Base-by-base conservation (phyloP, 2,113 vertebrate genomes). In the Labrus mixtus region DNA sequence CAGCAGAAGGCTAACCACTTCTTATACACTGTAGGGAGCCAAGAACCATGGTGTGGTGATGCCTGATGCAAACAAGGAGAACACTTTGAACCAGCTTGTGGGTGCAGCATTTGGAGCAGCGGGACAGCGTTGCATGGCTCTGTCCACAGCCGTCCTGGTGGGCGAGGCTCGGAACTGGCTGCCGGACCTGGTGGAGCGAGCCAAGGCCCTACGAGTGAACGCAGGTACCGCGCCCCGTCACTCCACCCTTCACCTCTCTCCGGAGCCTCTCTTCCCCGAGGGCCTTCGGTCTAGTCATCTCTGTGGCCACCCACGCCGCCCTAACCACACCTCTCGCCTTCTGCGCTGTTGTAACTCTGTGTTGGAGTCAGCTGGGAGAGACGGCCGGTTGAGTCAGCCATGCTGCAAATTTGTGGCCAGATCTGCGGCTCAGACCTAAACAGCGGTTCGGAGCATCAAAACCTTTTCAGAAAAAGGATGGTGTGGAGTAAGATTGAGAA, bases 31-130 rank as follows among this genome's bases (percentile, higher is more conserved):
- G 10, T 78, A 98, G 98, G 98, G 98, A 86, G 97, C 97, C 60
- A 99, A 99, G 95, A 99, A 99, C 92, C 98, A 98, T 50, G 98
- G 98, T 67, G 98, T 98, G 69, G 95, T 99, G 87, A 98, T 98
- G 98, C 97, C 97, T 4, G 98, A 99, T 91, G 97, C 98, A 87
- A 99, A 97, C 90, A 99, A 98, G 84, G 97, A 98, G 93, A 99
- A 97, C 92, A 98, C 97, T 1, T 90, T 99, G 84, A 99, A 99
- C 92, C 98, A 98, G 91, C 93, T 99, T 59, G 96, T 98, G 73
- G 98, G 97, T 17, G 98, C 98, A 37, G 98, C 97, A 29, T 99
- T 99, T 68, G 97, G 98, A 85, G 97, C 97, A 56, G 98, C 97
- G 8, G 98, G 98, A 37, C 98, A 99, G 71, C 96, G 97, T 73